Percentiles rank a stretch among this genome's conserved stretches.
Evolutionary conservation across 2,797 vertebrate species (phyloP).

Genomic region (Manis pentadactyla): DNA sequence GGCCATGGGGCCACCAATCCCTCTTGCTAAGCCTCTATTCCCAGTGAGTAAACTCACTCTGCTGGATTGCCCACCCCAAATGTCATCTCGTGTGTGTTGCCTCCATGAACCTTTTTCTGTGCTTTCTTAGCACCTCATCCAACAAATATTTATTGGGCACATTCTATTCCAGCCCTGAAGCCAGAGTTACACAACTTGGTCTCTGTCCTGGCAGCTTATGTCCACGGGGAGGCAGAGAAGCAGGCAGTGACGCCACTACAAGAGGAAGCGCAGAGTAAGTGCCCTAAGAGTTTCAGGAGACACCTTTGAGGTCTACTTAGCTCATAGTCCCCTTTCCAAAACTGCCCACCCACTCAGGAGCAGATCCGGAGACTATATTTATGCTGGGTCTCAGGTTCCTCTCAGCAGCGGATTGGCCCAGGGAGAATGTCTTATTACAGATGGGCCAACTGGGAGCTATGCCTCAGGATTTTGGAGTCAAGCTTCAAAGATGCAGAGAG

Average conservation of each 20-base stretch:
- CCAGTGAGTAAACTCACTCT: not conserved
- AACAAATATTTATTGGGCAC: not conserved
- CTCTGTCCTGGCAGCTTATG: not conserved
- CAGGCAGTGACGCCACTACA: not conserved
- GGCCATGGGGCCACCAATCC: not conserved
- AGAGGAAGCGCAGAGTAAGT: not conserved
- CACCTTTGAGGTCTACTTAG: not conserved
- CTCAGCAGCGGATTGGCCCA: not conserved
- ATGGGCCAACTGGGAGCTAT: not conserved
- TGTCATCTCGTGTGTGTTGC: not conserved
- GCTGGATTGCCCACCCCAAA: not conserved
- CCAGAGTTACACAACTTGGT: not conserved
- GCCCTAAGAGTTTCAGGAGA: not conserved
- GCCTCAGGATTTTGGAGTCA: not conserved
- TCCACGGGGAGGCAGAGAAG: not conserved
- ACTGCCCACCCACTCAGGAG: not conserved
- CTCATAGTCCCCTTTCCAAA: not conserved
- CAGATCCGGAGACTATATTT: not conserved
- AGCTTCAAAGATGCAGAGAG: slow-evolving; percentile 32
- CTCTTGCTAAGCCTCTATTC: not conserved
- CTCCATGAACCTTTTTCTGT: not conserved
- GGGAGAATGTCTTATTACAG: slow-evolving; percentile 13
- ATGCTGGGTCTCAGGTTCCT: not conserved
- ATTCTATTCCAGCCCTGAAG: not conserved
- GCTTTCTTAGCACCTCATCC: not conserved